Conservation (phyloP, 1,140 invertebrate species). For the Diprion similis region DNA sequence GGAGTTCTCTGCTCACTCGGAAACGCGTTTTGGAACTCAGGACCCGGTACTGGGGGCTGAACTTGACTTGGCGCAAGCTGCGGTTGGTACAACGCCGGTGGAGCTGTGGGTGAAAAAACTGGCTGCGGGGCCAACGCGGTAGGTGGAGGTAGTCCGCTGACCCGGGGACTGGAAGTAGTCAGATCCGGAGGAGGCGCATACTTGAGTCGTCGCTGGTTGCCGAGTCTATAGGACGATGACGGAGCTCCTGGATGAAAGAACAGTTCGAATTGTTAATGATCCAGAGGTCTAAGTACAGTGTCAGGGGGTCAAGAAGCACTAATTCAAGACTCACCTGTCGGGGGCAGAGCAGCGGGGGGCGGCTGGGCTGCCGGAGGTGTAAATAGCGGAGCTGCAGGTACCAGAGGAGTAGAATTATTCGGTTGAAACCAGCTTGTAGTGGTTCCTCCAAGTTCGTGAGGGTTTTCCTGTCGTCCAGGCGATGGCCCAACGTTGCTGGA, state of each 20-base stretch:
- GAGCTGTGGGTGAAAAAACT: neutral
- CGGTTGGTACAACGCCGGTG: neutral
- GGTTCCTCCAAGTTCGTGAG: constrained; percentile 21
- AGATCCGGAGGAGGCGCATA: constrained; percentile 55
- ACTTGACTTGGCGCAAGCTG: constrained; percentile 35
- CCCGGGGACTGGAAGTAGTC: constrained; percentile 36
- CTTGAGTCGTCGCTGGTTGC: constrained; percentile 54
- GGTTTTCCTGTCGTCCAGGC: constrained; percentile 26
- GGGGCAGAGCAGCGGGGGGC: constrained; percentile 27
- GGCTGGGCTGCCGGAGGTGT: constrained; percentile 17
- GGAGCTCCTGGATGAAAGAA: constrained; percentile 35
- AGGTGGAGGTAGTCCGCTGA: constrained; percentile 41
- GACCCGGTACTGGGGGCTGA: no score
- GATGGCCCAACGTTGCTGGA: constrained; percentile 15
- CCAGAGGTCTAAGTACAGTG: constrained; percentile 27
- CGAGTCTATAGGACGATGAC: constrained; percentile 51
- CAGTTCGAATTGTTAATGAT: constrained; percentile 10
- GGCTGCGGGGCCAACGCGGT: constrained; percentile 13
- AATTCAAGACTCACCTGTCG: constrained; percentile 12
- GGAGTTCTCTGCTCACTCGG: neutral
- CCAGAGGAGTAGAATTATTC: no score
- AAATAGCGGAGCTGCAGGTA: neutral
- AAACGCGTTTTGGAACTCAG: no score
- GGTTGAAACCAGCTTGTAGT: no score
- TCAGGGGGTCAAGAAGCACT: neutral